Evolutionary conservation across 2,888 invertebrate species (phyloP).

Genomic region (Koerneria pararmatus): DNA sequence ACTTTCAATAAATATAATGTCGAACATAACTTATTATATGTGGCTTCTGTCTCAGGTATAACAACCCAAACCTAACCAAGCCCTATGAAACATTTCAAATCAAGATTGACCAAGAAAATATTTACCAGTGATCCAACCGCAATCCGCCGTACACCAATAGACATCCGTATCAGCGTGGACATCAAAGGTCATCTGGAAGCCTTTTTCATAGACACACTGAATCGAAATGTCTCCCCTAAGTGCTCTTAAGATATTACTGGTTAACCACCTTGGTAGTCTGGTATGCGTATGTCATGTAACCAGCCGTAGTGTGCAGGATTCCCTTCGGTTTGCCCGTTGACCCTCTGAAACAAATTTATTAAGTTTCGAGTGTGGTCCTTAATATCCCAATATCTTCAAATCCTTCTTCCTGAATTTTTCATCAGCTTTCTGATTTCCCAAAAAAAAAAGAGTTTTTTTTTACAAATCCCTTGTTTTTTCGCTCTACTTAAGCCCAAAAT

Average conservation of each 20-base stretch:
- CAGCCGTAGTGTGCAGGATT: constrained; percentile 86
- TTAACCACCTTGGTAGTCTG: constrained; percentile 73
- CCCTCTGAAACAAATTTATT: constrained; percentile 66
- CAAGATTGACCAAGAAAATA: constrained; percentile 58
- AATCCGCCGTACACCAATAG: constrained; percentile 87
- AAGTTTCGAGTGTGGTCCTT: not conserved
- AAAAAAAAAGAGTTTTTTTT: not conserved
- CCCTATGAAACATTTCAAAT: not conserved
- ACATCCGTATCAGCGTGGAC: constrained; percentile 63
- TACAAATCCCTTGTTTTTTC: constrained; percentile 4
- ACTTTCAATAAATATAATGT: too few relatives aligned
- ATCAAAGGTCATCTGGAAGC: constrained; percentile 71
- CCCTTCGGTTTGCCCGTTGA: constrained; percentile 98
- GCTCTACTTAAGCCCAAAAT: not conserved
- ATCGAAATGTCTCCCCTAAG: not conserved
- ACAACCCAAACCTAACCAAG: too few relatives aligned
- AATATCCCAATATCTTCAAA: constrained; percentile 15
- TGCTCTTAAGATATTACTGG: not conserved
- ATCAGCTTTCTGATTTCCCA: constrained; percentile 2
- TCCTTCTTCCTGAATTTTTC: not conserved
- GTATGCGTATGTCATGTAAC: constrained; percentile 87
- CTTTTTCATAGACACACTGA: not conserved
- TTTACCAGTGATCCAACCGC: constrained; percentile 77
- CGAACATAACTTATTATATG: too few relatives aligned
- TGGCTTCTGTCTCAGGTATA: too few relatives aligned